These are phyloP conservation scores for Octodonta nipae DNA, from an alignment of 2,888 invertebrate genomes.

Conservation along the genomic window DNA sequence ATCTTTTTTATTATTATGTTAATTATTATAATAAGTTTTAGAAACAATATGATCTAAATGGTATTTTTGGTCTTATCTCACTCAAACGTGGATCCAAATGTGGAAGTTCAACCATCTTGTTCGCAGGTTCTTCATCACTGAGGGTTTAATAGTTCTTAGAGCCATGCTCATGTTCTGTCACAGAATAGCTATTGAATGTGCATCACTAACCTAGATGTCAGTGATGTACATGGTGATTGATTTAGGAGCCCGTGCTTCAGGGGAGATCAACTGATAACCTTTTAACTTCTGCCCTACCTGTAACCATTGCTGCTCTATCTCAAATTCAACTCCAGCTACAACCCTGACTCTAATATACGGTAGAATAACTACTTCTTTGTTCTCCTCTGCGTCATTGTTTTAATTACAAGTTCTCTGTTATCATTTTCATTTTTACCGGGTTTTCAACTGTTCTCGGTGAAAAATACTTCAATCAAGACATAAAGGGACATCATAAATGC, in stretches of 20 bases:
- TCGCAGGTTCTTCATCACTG: constrained; percentile 1
- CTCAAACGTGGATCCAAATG: constrained; percentile 1
- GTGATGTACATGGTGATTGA: constrained; percentile 1
- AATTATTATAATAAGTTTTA: constrained; percentile 1
- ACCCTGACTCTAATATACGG: too few relatives aligned
- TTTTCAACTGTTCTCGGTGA: too few relatives aligned
- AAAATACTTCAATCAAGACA: too few relatives aligned
- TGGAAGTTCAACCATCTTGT: constrained; percentile 1
- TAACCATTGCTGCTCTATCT: constrained; percentile 1
- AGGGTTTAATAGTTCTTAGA: constrained; percentile 1
- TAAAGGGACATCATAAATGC: too few relatives aligned
- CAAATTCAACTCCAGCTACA: constrained; percentile 1
- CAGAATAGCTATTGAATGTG: constrained; percentile 1
- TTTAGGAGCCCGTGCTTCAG: constrained; percentile 1
- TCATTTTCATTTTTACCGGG: too few relatives aligned
- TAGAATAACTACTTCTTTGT: too few relatives aligned
- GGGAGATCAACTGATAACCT: constrained; percentile 2
- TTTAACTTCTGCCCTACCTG: constrained; percentile 2
- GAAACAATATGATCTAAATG: constrained; percentile 2
- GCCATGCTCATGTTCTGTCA: constrained; percentile 1
- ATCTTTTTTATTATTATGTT: constrained; percentile 2
- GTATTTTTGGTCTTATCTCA: constrained; percentile 1
- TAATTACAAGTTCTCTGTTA: too few relatives aligned
- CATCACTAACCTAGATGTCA: constrained; percentile 1
- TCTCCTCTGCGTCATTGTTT: too few relatives aligned